Conservation (phyloP, 1,140 invertebrate species). For the Planococcus citri region DNA sequence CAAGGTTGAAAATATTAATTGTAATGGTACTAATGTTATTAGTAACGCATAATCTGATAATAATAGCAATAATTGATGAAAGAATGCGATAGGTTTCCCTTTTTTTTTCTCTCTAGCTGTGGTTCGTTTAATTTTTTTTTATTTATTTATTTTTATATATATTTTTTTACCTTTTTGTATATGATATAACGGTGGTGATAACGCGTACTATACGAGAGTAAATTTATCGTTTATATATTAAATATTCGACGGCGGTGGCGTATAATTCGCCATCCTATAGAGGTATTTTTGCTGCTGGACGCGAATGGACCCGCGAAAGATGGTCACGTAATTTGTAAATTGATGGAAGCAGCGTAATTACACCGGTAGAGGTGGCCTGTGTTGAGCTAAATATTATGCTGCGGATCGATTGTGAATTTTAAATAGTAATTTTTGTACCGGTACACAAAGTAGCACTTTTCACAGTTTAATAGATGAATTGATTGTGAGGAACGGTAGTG, state of each 20-base stretch:
- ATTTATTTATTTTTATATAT: background rate
- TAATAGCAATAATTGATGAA: constrained; percentile 20
- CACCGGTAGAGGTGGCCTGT: too few relatives aligned
- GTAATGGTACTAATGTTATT: constrained; percentile 18
- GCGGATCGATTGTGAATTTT: background rate
- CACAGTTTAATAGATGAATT: background rate
- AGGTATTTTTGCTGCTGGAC: background rate
- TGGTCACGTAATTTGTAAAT: background rate
- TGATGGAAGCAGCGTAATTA: background rate
- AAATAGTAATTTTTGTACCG: background rate
- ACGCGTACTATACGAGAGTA: background rate
- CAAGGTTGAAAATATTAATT: constrained; percentile 20
- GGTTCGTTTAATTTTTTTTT: constrained; percentile 1
- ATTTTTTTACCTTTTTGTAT: background rate
- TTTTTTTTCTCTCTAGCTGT: background rate
- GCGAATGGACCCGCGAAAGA: background rate
- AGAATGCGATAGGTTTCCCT: constrained; percentile 20
- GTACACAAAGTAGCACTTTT: background rate
- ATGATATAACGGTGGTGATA: background rate
- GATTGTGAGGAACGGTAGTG: background rate
- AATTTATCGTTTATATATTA: background rate
- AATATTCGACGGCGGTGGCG: background rate
- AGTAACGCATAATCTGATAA: constrained; percentile 19
- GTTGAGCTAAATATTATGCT: background rate
- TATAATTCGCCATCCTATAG: background rate